Conservation (phyloP, 23 tunicate genomes). For the Oikopleura dioica region DNA sequence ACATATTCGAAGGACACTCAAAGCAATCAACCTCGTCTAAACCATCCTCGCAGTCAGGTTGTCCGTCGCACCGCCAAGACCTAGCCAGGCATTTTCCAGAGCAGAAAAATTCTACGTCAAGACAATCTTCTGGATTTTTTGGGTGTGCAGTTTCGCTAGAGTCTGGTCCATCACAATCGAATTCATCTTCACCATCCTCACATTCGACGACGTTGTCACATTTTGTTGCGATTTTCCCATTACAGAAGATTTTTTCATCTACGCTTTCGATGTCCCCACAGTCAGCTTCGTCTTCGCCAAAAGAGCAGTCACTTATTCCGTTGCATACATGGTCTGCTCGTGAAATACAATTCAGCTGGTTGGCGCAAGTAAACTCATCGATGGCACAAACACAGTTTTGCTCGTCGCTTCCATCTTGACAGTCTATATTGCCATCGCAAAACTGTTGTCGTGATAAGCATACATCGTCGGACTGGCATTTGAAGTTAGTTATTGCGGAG, state of each 20-base stretch:
- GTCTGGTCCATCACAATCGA: no score
- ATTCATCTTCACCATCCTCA: conserved; percentile 17
- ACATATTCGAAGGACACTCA: conserved; percentile 21
- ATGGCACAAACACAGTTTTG: conserved; percentile 15
- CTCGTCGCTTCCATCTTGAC: conserved; percentile 48
- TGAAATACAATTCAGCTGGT: neutral
- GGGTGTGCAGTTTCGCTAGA: no score
- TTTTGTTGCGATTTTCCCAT: no score
- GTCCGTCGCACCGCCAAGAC: conserved; percentile 25
- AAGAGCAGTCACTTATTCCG: neutral
- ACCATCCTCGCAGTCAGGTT: conserved; percentile 22
- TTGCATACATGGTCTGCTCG: neutral
- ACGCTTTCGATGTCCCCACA: no score
- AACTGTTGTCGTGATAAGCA: conserved; percentile 32
- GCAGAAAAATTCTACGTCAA: no score
- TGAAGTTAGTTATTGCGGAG: neutral
- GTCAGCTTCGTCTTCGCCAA: neutral
- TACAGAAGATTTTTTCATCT: no score
- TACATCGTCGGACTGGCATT: conserved; percentile 3
- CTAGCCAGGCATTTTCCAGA: conserved; percentile 30
- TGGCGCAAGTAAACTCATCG: neutral
- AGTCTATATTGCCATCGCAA: conserved; percentile 40
- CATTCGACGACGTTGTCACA: conserved; percentile 36
- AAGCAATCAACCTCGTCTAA: conserved; percentile 26
- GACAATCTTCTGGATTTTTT: no score